Evolutionary conservation across 1,140 invertebrate species (phyloP).

Genomic region (Pseudoatta argentina): DNA sequence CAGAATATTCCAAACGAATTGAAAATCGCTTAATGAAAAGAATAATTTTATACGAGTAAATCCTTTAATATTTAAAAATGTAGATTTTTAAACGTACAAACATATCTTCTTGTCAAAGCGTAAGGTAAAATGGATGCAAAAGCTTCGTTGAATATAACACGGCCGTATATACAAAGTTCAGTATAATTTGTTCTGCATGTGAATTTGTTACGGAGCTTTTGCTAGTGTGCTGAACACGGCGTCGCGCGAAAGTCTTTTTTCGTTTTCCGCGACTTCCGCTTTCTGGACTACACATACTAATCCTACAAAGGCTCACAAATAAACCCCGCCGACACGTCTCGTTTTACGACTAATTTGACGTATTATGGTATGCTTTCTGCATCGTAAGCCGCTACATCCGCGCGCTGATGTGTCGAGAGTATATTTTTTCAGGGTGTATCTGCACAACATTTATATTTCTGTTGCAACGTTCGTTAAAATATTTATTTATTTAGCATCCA

Average conservation of each 20-base stretch:
- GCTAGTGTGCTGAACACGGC: conserved; percentile 45
- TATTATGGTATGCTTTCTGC: conserved; percentile 46
- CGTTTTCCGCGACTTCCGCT: conserved; percentile 62
- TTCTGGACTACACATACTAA: conserved; percentile 59
- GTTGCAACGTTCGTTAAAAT: neutral
- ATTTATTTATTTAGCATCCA: conserved; percentile 20
- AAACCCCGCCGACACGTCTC: conserved; percentile 27
- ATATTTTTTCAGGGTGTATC: conserved; percentile 38
- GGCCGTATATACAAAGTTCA: conserved; percentile 29
- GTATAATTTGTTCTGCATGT: conserved; percentile 71
- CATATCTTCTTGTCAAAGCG: conserved; percentile 21
- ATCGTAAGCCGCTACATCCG: neutral
- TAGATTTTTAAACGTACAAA: neutral
- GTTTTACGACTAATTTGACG: conserved; percentile 62
- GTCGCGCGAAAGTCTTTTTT: conserved; percentile 24
- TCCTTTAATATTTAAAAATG: neutral
- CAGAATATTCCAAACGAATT: neutral
- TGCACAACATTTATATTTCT: conserved; percentile 17
- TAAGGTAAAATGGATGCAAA: conserved; percentile 32
- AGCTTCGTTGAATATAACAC: conserved; percentile 30
- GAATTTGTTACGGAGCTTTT: conserved; percentile 62
- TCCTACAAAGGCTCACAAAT: conserved; percentile 69
- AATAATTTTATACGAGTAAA: neutral
- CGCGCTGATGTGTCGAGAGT: neutral
- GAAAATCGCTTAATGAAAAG: neutral